A percentile compares a stretch with the other conserved stretches of the same genome.
phyloP scores from a whole-genome alignment of 2,113 vertebrate species.

The Amazona vittata region DNA sequence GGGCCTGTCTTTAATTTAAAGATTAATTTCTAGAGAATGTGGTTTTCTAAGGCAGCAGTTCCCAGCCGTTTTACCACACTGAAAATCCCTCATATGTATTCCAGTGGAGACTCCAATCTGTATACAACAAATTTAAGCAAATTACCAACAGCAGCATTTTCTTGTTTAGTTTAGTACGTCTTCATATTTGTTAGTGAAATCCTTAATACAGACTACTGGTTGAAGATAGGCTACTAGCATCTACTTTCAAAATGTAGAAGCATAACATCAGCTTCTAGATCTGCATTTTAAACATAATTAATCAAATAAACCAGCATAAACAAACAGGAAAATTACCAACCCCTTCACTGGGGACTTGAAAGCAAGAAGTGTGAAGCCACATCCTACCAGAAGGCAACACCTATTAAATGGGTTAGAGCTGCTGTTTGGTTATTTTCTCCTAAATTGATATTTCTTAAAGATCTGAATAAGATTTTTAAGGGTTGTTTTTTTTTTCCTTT shows the following conservation, averaged over 20 bases:
- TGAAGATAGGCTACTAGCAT: background rate
- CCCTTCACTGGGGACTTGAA: background rate
- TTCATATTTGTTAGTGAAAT: background rate
- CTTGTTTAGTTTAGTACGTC: background rate
- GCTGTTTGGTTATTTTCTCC: background rate
- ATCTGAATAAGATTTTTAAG: background rate
- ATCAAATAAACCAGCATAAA: background rate
- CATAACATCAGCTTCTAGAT: background rate
- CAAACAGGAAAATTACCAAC: background rate
- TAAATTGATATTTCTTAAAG: background rate
- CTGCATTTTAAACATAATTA: background rate
- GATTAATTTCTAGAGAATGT: conserved; percentile 29
- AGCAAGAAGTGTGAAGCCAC: background rate
- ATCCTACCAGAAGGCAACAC: background rate
- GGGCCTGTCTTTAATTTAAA: conserved; percentile 25
- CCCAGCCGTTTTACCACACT: background rate
- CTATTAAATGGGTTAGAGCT: background rate
- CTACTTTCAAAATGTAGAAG: background rate
- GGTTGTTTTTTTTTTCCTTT: background rate
- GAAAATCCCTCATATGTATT: background rate
- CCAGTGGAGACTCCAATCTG: background rate
- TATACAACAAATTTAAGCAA: background rate
- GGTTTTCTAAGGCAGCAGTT: conserved; percentile 12
- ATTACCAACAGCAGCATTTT: background rate
- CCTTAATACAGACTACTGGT: background rate